A percentile compares a stretch with the other conserved stretches of the same genome.
phyloP scores from a whole-genome alignment of 1,140 invertebrate genomes.

The Meloidogyne floridensis region DNA sequence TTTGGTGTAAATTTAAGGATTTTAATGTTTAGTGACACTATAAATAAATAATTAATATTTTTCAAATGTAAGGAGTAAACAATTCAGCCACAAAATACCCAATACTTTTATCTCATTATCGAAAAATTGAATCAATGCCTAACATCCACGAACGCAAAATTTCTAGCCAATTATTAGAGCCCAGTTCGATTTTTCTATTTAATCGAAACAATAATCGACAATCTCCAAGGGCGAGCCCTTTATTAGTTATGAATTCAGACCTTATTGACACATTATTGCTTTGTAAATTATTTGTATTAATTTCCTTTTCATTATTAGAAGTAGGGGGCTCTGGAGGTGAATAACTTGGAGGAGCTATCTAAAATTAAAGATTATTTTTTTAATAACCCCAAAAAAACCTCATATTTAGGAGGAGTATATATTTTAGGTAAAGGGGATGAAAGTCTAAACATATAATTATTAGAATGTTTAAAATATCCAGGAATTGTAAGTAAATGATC shows the following conservation, averaged over 20 bases:
- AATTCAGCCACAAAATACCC: too few relatives aligned
- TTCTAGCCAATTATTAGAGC: too few relatives aligned
- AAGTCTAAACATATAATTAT: background rate
- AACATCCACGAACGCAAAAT: too few relatives aligned
- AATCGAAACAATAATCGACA: too few relatives aligned
- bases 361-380: background rate
- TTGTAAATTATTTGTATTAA: background rate
- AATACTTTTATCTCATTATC: too few relatives aligned
- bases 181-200: too few relatives aligned
- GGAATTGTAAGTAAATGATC: background rate
- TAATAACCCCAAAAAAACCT: background rate
- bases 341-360: constrained; percentile 17
- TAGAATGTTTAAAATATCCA: constrained; percentile 6
- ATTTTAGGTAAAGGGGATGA: background rate
- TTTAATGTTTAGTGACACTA: too few relatives aligned
- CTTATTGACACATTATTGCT: background rate
- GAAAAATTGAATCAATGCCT: too few relatives aligned
- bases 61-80: too few relatives aligned
- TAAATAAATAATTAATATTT: too few relatives aligned
- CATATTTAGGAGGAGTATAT: constrained; percentile 13
- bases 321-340: constrained; percentile 23
- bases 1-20: too few relatives aligned
- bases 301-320: background rate
- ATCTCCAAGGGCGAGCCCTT: too few relatives aligned
- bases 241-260: background rate